Conservation (phyloP, 1,140 invertebrate species). For the Brachionus koreanus region DNA sequence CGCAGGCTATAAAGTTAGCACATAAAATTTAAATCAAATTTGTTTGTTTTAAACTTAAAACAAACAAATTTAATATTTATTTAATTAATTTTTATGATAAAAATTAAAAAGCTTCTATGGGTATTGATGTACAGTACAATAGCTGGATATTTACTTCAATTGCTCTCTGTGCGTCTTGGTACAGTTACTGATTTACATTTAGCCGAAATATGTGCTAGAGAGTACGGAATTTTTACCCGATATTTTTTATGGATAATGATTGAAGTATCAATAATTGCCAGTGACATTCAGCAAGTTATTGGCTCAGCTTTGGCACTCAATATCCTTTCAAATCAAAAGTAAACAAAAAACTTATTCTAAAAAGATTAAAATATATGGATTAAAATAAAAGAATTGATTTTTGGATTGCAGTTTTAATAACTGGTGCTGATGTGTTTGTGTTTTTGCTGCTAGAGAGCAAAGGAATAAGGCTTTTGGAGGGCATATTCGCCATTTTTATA, state of each 20-base stretch:
- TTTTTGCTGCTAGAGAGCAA: conserved; percentile 86
- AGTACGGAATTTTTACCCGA: conserved; percentile 74
- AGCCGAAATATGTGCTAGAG: conserved; percentile 63
- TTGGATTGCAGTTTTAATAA: conserved; percentile 80
- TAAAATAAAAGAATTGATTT: conserved; percentile 70
- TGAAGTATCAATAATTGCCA: conserved; percentile 80
- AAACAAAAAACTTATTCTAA: conserved; percentile 55
- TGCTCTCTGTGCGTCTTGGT: conserved; percentile 57
- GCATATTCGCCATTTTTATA: conserved; percentile 80
- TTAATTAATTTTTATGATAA: too few species aligned
- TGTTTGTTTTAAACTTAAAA: too few species aligned
- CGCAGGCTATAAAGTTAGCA: conserved; percentile 76
- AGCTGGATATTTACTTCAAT: conserved; percentile 72
- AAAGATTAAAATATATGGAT: background rate
- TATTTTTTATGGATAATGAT: conserved; percentile 85
- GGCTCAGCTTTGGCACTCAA: conserved; percentile 84
- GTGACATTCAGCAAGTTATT: conserved; percentile 81
- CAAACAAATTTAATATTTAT: too few species aligned
- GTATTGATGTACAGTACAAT: conserved; percentile 75
- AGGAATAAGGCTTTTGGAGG: conserved; percentile 82
- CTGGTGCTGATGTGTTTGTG: conserved; percentile 84
- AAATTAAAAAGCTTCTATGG: conserved; percentile 71
- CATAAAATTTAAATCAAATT: too few species aligned
- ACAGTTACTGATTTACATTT: conserved; percentile 48
- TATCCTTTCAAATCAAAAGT: conserved; percentile 78